Base-by-base conservation (phyloP, 2,797 vertebrate species). In the Pipistrellus pipistrellus region DNA sequence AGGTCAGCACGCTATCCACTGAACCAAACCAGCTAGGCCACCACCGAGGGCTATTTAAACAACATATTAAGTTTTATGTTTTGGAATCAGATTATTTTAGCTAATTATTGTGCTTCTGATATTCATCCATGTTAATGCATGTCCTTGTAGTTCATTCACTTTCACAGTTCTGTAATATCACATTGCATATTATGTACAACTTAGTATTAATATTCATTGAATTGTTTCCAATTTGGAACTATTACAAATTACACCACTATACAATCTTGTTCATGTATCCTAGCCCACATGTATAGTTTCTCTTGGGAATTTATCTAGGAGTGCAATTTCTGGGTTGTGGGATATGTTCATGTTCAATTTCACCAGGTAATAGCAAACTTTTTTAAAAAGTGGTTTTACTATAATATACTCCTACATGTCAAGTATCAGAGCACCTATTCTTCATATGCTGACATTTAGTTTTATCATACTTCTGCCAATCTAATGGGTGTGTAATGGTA, bases 31-130 rank as follows among this genome's bases (percentile, higher is more conserved):
- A 57, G 55, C 23, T 11, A 57, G 55, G 3, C 8, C 55, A 92
- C 18, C 30, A 44, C 27, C 23, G 55, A 68, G 35, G 64, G 17
- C 15, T 35, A 68, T 68, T 68, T 21, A 81, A 81, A 44, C 48
- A 30, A 73, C 17, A 51, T 35, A 53, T 48, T 90, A 44, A 59
- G 6, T 55, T 73, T 86, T 80, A 69, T 69, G n/a, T 46, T 86
- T 92, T 75, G 88, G 77, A 87, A 55, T 53, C 46, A 55, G 6
- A 69, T 86, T 92, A 30, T 55, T 41, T 72, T 62, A 62, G 53
- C 53, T 62, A 82, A 82, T 44, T 64, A 81, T 21, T 53, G 72
- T 12, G 6, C 32, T 64, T 55, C 35, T 88, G 35, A 87, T 64
- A 85, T 51, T 53, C 14, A 92, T 38, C 38, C 51, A 78, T 11